A percentile compares a stretch with the other conserved stretches of the same genome.
Evolutionary conservation across 2,888 invertebrate species (phyloP).

Genomic region (Eumerus sabulonum): DNA sequence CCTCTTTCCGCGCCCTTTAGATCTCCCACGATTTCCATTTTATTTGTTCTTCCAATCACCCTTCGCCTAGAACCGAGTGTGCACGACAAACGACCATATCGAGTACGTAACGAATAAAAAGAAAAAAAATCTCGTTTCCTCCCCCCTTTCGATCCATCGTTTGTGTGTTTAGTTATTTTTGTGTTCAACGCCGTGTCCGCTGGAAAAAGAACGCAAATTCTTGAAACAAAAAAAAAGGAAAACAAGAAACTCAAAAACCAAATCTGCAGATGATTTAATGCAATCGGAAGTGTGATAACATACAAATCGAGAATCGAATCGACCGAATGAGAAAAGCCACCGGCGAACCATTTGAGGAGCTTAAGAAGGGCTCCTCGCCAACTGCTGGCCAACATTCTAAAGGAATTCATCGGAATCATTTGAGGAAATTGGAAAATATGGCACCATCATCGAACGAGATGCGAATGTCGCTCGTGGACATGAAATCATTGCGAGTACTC

Average conservation of each 20-base stretch:
- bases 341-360: neutral
- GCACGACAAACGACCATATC: too few species aligned
- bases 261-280: conserved; percentile 33
- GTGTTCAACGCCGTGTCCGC: too few species aligned
- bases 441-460: neutral
- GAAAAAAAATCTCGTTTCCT: conserved; percentile 20
- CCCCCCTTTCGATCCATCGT: neutral
- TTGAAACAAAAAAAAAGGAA: too few species aligned
- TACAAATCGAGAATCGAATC: neutral
- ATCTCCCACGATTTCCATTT: neutral
- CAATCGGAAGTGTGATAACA: neutral
- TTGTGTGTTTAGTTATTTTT: neutral
- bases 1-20: conserved; percentile 38
- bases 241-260: too few species aligned
- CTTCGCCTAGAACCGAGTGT: neutral
- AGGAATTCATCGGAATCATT: conserved; percentile 9
- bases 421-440: too few species aligned
- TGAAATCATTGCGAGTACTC: conserved; percentile 49
- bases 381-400: neutral
- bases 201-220: too few species aligned
- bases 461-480: conserved; percentile 15
- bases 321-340: conserved; percentile 15
- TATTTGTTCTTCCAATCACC: neutral
- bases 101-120: neutral
- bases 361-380: conserved; percentile 13